Evolutionary conservation across 2,113 vertebrate species (phyloP), one percentile per base, ranked within the genome.

Genomic region (Lophura nycthemera): DNA sequence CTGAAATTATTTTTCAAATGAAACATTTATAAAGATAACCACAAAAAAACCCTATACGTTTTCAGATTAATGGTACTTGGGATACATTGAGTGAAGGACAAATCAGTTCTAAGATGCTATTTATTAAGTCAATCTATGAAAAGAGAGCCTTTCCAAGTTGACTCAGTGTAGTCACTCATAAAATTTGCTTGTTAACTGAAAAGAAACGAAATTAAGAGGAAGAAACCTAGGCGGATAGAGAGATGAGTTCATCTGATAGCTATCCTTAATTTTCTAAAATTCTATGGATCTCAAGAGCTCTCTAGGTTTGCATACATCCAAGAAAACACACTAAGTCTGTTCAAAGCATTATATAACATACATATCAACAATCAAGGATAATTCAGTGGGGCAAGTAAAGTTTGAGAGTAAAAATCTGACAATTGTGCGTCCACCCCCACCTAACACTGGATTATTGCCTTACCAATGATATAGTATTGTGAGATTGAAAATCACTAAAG

Each of bases 61-160:
- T 60, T 32, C 14, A 70, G 57, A 45, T 15, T 34, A 90, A 82
- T 30, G 22, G 14, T 71, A 18, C 14, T 43, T 82, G 29, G 27
- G 11, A 40, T 34, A 38, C 8, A 21, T 0, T 1, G 22, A 45
- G 5, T 29, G 60, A 88, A 71, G 38, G 70, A 20, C 5, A 47
- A 56, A 8, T 32, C 11, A n/a, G 11, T 63, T 83, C 19, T 24
- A 36, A 70, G 15, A 11, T 0, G 1, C 1, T 5, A 17, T 47
- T 84, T 27, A 74, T 13, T n/a, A 81, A 25, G 11, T 47, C 12
- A 48, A 18, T 4, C 25, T 14, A 48, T 6, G 7, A 18, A 34
- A 88, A 15, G 3, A n/a, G 13, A 69, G 17, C 12, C 14, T n/a
- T n/a, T 36, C 74, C n/a, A 40, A 40, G 64, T 30, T n/a, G 8